Evolutionary conservation across 2,888 invertebrate genomes (phyloP).

Genomic region (Furcula furcula): DNA sequence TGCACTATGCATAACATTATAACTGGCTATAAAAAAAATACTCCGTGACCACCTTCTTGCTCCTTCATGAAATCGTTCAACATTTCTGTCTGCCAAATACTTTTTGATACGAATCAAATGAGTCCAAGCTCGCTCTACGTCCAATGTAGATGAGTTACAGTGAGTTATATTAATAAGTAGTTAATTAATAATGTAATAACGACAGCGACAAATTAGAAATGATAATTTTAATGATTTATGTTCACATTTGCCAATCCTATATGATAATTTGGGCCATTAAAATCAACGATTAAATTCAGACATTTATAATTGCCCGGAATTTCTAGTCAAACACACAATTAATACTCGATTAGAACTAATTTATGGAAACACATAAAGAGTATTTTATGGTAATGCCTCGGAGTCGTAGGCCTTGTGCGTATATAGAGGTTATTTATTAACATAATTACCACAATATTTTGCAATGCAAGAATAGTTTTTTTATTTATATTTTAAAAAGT

Average conservation of each 20-base stretch:
- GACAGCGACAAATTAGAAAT: background rate
- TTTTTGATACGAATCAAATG: too few relatives aligned
- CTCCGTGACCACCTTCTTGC: too few relatives aligned
- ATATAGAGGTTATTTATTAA: slow-evolving; percentile 16
- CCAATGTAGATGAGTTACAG: too few relatives aligned
- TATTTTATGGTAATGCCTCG: slow-evolving; percentile 17
- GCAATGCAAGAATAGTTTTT: too few relatives aligned
- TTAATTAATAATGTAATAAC: background rate
- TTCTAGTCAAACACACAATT: slow-evolving; percentile 1
- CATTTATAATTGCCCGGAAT: slow-evolving; percentile 4
- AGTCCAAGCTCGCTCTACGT: too few relatives aligned
- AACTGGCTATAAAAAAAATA: too few relatives aligned
- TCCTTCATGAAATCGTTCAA: too few relatives aligned
- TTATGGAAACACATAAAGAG: slow-evolving; percentile 33
- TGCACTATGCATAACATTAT: too few relatives aligned
- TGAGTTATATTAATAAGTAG: background rate
- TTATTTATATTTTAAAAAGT: too few relatives aligned
- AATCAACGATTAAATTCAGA: slow-evolving; percentile 2
- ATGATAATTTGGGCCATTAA: background rate
- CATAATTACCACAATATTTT: too few relatives aligned
- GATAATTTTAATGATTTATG: background rate
- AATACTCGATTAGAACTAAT: slow-evolving; percentile 34
- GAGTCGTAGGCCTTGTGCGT: slow-evolving; percentile 11
- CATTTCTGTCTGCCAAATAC: too few relatives aligned
- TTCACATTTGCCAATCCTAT: background rate